Percentiles rank a stretch among this genome's conserved stretches.
These are phyloP conservation scores for Pimpla rufipes DNA, from an alignment of 2,888 invertebrate species.

Conservation along the genomic window DNA sequence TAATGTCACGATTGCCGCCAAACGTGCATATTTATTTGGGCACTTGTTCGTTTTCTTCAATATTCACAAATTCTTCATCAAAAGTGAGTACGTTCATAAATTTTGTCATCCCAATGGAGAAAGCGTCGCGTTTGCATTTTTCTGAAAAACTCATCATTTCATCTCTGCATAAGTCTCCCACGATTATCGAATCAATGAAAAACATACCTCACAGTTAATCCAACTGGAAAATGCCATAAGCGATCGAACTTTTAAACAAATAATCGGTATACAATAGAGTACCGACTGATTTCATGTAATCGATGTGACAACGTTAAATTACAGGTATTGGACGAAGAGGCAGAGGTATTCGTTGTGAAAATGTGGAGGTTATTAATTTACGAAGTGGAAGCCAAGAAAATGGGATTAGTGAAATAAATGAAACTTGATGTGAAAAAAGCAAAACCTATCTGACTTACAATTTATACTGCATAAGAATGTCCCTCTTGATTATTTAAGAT, in stretches of 20 bases:
- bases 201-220: too few relatives aligned
- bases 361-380: constrained; percentile 99
- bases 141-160: too few relatives aligned
- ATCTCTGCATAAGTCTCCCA: too few relatives aligned
- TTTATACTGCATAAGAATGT: constrained; percentile 79
- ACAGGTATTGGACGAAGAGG: constrained; percentile 99
- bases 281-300: not conserved
- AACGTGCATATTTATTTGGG: too few relatives aligned
- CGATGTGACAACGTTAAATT: constrained; percentile 70
- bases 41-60: too few relatives aligned
- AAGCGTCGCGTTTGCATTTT: too few relatives aligned
- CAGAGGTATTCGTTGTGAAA: constrained; percentile 99
- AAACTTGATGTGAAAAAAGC: constrained; percentile 67
- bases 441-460: constrained; percentile 75
- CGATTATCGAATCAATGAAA: too few relatives aligned
- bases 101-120: too few relatives aligned
- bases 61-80: too few relatives aligned
- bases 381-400: constrained; percentile 99
- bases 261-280: not conserved
- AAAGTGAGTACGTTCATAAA: too few relatives aligned
- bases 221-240: too few relatives aligned
- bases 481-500: constrained; percentile 76
- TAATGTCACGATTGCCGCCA: too few relatives aligned
- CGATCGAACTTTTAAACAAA: not conserved
- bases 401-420: constrained; percentile 92